Percentiles rank a stretch among this genome's conserved stretches.
phyloP scores from a whole-genome alignment of 2,113 vertebrate genomes.

The Cranoglanis bouderius region DNA sequence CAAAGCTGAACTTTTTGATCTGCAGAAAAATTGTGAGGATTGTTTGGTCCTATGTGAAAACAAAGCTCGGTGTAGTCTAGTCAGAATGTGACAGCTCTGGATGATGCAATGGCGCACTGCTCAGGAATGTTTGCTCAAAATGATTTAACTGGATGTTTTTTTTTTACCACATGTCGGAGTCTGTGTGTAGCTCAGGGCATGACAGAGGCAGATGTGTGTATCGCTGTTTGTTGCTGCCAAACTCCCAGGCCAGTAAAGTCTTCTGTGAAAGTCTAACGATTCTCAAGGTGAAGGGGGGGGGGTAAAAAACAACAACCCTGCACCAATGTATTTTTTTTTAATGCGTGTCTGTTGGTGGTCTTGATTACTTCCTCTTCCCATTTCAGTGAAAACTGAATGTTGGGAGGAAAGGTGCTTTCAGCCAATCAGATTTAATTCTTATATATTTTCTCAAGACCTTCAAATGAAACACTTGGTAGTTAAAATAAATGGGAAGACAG shows the following conservation, averaged over 20 bases:
- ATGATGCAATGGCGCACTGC: slow-evolving; percentile 50
- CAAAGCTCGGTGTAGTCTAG: slow-evolving; percentile 13
- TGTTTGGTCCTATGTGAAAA: slow-evolving; percentile 41
- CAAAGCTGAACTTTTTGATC: slow-evolving; percentile 26
- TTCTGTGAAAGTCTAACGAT: not conserved
- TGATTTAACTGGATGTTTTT: slow-evolving; percentile 34
- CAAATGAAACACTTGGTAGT: not conserved
- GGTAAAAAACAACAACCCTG: not conserved
- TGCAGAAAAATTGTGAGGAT: slow-evolving; percentile 32
- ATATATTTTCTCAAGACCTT: not conserved
- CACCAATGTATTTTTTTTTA: not conserved
- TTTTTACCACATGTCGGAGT: not conserved
- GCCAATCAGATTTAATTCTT: not conserved
- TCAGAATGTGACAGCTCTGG: slow-evolving; percentile 23
- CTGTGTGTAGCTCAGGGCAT: not conserved
- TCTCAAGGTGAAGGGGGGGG: not conserved
- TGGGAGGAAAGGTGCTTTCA: not conserved
- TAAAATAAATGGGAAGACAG: not conserved
- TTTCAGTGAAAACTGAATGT: not conserved
- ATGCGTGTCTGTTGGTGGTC: too few species aligned
- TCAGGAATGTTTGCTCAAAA: slow-evolving; percentile 58
- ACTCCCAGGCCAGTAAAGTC: not conserved
- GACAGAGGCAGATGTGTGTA: not conserved
- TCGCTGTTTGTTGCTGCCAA: not conserved
- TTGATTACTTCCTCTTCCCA: not conserved